Base-by-base conservation (phyloP, 2,888 invertebrate genomes). In the Notodonta dromedarius region DNA sequence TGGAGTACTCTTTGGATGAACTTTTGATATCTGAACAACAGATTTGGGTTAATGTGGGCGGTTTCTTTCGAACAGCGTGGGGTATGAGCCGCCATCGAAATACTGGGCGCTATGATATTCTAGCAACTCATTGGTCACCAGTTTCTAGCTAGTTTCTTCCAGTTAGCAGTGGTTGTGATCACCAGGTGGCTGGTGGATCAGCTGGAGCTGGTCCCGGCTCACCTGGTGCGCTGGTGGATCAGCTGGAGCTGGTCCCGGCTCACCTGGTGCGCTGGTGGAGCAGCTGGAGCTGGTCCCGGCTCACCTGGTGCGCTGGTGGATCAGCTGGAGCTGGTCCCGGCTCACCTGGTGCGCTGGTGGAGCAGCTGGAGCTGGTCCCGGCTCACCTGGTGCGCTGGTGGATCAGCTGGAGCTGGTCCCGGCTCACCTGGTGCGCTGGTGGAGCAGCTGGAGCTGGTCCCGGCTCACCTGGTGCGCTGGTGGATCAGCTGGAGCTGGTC, bases 1-100 rank as follows among this genome's bases (percentile, higher is more conserved):
- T 95, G 91, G 0, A 95, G 94, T 14, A 96, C 91, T 73, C 94
- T 95, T 73, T 95, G 91, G 0, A 97, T 84, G 71, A 96, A 95
- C 64, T 93, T 94, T 81, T 97, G 96, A 76, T 95, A 96, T 74
- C 94, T 94, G 84, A 16, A 67, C 67, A 9, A 42, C 5, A n/a
- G 2, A 46, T 46, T 24, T 24, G 24, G 24, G 24, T 24, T 2
- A 24, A 24, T 24, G 2, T 24, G 24, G 24, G 24, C 24, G 35
- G 35, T 35, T 35, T 35, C 35, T 7, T 35, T 35, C 6, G 2
- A 35, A 4, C 2, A 24, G 24, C 2, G 24, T 24, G 1, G 24
- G 24, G 24, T 24, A 24, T 24, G 24, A 24, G 24, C 2, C 24
- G 24, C 24, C 24, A 24, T 24, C 24, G 24, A 2, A 24, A 24